A percentile compares a stretch with the other conserved stretches of the same genome.
These are phyloP conservation scores for Cremastinae sp. DNA, from an alignment of 2,888 invertebrate genomes.

Conservation along the genomic window DNA sequence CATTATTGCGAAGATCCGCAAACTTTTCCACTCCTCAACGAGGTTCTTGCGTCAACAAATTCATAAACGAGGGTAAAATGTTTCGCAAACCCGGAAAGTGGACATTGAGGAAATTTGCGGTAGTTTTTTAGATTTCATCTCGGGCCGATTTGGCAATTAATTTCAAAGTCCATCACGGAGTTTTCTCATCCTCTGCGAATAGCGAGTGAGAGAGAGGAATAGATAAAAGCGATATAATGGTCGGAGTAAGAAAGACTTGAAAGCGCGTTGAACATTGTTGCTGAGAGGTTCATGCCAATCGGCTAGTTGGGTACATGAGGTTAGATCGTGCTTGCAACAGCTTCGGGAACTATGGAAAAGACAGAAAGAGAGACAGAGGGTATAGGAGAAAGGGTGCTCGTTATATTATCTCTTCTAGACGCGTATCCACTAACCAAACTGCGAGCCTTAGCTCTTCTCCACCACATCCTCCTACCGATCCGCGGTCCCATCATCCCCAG, in stretches of 20 bases:
- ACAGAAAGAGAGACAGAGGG: not conserved
- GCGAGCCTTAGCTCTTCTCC: constrained; percentile 3
- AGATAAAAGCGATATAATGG: not conserved
- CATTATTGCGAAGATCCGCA: no score
- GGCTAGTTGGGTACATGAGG: constrained; percentile 19
- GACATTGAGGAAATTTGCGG: not conserved
- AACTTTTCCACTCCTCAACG: no score
- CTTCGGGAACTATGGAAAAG: constrained; percentile 44
- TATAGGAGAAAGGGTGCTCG: constrained; percentile 12
- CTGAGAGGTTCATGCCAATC: constrained; percentile 2
- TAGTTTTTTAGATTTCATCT: not conserved
- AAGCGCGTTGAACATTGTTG: not conserved
- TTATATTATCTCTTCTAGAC: constrained; percentile 40
- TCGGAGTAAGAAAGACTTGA: not conserved
- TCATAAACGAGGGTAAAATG: no score
- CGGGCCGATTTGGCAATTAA: constrained; percentile 13
- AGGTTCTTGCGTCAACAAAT: no score
- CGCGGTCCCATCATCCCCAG: constrained; percentile 40
- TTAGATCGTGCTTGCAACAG: constrained; percentile 33
- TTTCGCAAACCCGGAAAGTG: no score
- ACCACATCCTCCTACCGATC: constrained; percentile 36
- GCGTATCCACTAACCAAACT: constrained; percentile 36
- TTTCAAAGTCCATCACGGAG: constrained; percentile 33
- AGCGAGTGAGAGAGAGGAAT: not conserved
- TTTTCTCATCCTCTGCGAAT: constrained; percentile 23